phyloP scores from a whole-genome alignment of 2,797 vertebrate genomes.

The Pelochelys cantorii region DNA sequence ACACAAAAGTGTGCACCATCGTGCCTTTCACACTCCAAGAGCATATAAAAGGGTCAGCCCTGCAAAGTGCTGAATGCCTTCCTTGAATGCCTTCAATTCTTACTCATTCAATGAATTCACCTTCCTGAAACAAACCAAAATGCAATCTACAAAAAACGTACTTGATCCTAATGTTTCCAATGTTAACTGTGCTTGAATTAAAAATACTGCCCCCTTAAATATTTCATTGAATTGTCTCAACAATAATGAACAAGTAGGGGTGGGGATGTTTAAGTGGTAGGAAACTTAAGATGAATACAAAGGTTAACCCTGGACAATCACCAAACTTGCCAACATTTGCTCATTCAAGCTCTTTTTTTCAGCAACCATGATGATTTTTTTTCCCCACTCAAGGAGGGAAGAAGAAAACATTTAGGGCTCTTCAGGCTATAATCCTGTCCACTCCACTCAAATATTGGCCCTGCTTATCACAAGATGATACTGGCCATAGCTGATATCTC shows the following conservation, averaged over 20 bases:
- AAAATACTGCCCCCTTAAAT: not conserved
- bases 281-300: conserved; percentile 7
- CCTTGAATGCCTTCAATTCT: conserved; percentile 3
- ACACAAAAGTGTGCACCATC: not conserved
- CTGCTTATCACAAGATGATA: conserved; percentile 33
- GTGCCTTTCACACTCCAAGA: not conserved
- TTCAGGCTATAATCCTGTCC: not conserved
- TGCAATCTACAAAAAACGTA: conserved; percentile 5
- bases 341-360: conserved; percentile 4
- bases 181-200: conserved; percentile 42
- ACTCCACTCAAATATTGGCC: not conserved
- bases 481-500: conserved; percentile 29
- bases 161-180: not conserved
- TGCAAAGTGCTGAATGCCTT: conserved; percentile 13
- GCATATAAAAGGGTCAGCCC: not conserved
- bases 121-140: conserved; percentile 60
- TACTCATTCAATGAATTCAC: conserved; percentile 8
- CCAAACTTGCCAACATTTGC: conserved; percentile 26
- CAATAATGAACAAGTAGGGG: conserved; percentile 19
- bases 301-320: not conserved
- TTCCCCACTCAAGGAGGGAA: not conserved
- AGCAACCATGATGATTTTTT: not conserved
- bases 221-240: conserved; percentile 4
- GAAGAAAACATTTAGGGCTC: conserved; percentile 31
- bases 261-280: conserved; percentile 1